A percentile compares a stretch with the other conserved stretches of the same genome.
These are phyloP conservation scores for Brachionus manjavacas DNA, from an alignment of 1,140 invertebrate species.

Conservation along the genomic window DNA sequence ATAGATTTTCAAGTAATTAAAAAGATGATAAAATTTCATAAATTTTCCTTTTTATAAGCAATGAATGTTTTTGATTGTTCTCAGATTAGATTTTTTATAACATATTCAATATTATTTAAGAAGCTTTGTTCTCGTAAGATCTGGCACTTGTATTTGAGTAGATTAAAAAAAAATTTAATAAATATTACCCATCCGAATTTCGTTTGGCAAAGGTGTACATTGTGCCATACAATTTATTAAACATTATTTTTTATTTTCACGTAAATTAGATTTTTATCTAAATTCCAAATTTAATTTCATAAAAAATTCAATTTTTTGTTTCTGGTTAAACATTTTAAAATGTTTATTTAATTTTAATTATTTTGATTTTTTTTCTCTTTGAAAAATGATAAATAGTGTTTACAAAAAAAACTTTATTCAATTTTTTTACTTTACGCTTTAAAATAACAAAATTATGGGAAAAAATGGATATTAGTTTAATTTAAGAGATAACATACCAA, in stretches of 20 bases:
- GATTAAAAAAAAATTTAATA: no score
- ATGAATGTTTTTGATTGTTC: no score
- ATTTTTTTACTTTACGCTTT: not conserved
- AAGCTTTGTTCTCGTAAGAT: no score
- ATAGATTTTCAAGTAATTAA: no score
- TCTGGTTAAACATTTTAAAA: not conserved
- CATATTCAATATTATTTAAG: no score
- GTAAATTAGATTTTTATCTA: no score
- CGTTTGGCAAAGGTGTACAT: conserved; percentile 6
- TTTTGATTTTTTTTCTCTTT: no score
- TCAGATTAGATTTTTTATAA: no score
- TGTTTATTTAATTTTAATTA: not conserved
- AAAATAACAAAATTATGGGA: not conserved
- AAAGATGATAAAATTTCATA: no score
- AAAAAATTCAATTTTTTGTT: not conserved
- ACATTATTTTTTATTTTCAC: not conserved
- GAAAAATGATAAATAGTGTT: not conserved
- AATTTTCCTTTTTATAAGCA: no score
- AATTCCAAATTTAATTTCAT: not conserved
- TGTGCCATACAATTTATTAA: not conserved
- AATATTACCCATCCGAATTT: conserved; percentile 30
- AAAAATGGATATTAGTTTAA: not conserved
- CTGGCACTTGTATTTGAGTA: no score
- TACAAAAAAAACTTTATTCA: conserved; percentile 8
- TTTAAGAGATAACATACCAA: not conserved